Conservation (phyloP, 1,140 invertebrate species). For the Dinothrombium tinctorium region DNA sequence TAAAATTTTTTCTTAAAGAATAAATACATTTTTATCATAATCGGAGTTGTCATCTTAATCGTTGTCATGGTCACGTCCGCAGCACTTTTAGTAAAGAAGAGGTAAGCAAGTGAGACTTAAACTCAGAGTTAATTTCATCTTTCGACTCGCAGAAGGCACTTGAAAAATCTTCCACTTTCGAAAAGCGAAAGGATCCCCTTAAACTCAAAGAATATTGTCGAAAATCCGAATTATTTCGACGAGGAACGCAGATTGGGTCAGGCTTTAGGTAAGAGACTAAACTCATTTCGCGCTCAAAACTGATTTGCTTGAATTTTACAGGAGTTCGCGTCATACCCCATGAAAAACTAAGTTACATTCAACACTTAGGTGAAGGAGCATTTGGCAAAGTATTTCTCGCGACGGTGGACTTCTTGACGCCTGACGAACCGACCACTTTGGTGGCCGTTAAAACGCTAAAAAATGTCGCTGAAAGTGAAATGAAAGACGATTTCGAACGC, state of each 20-base stretch:
- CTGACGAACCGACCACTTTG: conserved; percentile 16
- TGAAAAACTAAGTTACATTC: conserved; percentile 21
- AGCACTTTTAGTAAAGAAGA: no score
- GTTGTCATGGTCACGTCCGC: no score
- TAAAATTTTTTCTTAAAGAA: no score
- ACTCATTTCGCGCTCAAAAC: neutral
- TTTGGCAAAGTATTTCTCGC: conserved; percentile 27
- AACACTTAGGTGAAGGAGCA: conserved; percentile 25
- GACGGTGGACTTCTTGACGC: conserved; percentile 19
- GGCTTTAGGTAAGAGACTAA: neutral
- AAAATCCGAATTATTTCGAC: conserved; percentile 21
- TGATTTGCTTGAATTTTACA: conserved; percentile 14
- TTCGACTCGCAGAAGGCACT: no score
- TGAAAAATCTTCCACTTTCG: no score
- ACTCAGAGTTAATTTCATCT: no score
- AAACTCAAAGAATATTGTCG: conserved; percentile 17
- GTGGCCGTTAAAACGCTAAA: conserved; percentile 23
- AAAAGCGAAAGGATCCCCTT: conserved; percentile 20
- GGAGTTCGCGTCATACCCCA: conserved; percentile 19
- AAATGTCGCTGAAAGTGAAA: conserved; percentile 13
- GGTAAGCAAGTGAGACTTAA: no score
- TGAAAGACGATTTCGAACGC: conserved; percentile 23
- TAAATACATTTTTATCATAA: no score
- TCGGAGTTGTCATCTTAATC: no score
- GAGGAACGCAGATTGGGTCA: neutral